Evolutionary conservation across 2,888 invertebrate genomes (phyloP).

Genomic region (Parthenolecanium corni): DNA sequence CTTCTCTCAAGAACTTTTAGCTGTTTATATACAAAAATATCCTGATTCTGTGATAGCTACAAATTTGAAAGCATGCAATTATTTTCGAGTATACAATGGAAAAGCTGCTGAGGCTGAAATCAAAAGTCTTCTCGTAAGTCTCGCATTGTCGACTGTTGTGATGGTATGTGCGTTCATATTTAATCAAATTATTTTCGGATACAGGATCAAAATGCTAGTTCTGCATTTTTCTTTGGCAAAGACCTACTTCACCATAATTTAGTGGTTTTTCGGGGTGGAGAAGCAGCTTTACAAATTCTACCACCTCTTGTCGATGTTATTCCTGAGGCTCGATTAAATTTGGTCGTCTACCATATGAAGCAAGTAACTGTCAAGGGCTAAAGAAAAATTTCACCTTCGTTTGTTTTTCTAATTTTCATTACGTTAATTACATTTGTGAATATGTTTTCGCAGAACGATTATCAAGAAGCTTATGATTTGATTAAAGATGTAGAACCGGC

Average conservation of each 20-base stretch:
- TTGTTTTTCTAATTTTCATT: neutral
- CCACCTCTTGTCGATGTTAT: conserved; percentile 88
- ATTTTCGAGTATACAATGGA: conserved; percentile 80
- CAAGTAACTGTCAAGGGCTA: conserved; percentile 46
- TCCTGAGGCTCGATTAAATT: conserved; percentile 89
- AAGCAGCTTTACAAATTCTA: conserved; percentile 83
- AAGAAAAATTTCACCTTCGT: neutral
- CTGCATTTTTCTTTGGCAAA: conserved; percentile 45
- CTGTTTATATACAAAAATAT: conserved; percentile 79
- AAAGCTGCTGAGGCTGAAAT: conserved; percentile 88
- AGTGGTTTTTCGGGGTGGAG: conserved; percentile 87
- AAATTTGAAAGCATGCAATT: conserved; percentile 80
- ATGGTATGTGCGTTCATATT: too few species aligned
- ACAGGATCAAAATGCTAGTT: conserved; percentile 53
- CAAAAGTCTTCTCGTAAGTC: conserved; percentile 50
- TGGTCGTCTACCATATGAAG: conserved; percentile 86
- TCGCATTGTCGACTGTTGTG: neutral
- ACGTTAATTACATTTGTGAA: neutral
- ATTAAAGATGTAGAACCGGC: conserved; percentile 86
- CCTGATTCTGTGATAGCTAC: conserved; percentile 90
- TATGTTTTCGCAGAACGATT: conserved; percentile 49
- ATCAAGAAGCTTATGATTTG: conserved; percentile 74
- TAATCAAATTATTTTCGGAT: neutral
- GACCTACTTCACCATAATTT: conserved; percentile 90
- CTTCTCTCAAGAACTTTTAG: conserved; percentile 92